A percentile compares a stretch with the other conserved stretches of the same genome.
phyloP scores from a whole-genome alignment of 2,888 invertebrate genomes.

The Synanthedon formicaeformis region DNA sequence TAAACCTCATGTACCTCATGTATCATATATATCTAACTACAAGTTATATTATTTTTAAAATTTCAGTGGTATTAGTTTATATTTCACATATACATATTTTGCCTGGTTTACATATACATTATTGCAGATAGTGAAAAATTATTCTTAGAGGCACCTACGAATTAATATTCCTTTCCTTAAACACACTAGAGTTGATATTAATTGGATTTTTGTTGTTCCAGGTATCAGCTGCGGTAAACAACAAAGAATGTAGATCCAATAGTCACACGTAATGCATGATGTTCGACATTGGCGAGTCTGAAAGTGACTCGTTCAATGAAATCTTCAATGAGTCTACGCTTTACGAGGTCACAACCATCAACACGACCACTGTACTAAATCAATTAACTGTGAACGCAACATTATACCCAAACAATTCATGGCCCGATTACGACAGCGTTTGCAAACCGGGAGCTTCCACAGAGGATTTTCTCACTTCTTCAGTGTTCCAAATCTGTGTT shows the following conservation, averaged over 20 bases:
- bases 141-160: too few relatives aligned
- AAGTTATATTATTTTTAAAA: too few relatives aligned
- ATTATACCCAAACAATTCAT: constrained; percentile 25
- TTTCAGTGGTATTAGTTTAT: too few relatives aligned
- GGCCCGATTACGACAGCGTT: constrained; percentile 26
- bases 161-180: too few relatives aligned
- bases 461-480: constrained; percentile 39
- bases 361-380: constrained; percentile 8
- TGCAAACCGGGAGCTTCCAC: constrained; percentile 24
- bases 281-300: constrained; percentile 27
- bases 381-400: constrained; percentile 17
- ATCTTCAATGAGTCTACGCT: constrained; percentile 6
- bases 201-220: neutral
- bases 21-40: too few relatives aligned
- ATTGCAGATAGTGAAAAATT: too few relatives aligned
- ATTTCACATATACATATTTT: too few relatives aligned
- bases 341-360: constrained; percentile 13
- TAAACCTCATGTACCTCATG: too few relatives aligned
- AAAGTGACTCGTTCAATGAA: constrained; percentile 8
- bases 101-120: too few relatives aligned
- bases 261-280: constrained; percentile 23
- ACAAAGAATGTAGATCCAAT: neutral
- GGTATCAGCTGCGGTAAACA: neutral
- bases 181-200: too few relatives aligned
- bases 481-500: constrained; percentile 74